Evolutionary conservation across 2,797 vertebrate species (phyloP).

Genomic region (Sebastes elongatus): DNA sequence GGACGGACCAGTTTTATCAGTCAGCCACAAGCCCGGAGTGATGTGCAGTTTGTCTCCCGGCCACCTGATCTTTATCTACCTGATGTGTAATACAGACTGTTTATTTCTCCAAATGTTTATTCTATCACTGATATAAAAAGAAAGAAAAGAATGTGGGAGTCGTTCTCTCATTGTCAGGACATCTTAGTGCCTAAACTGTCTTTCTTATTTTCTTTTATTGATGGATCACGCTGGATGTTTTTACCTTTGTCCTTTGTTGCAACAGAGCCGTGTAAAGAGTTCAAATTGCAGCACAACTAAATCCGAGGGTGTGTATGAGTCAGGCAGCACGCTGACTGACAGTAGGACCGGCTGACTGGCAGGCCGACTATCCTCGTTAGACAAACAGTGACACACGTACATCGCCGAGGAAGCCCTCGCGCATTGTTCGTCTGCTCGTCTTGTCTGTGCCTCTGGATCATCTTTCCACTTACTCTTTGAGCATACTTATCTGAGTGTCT

Average conservation of each 20-base stretch:
- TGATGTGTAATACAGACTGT: not conserved
- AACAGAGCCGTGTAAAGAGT: slow-evolving; percentile 4
- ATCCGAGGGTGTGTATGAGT: slow-evolving; percentile 31
- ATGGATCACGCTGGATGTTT: not conserved
- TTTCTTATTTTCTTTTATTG: not conserved
- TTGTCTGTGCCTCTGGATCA: not conserved
- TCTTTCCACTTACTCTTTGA: slow-evolving; percentile 11
- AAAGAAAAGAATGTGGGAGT: not conserved
- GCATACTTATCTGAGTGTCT: not conserved
- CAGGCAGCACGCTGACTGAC: slow-evolving; percentile 27
- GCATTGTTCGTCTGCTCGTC: not conserved
- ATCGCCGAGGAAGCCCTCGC: not conserved
- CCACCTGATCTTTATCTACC: slow-evolving; percentile 10
- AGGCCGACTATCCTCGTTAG: slow-evolving; percentile 27
- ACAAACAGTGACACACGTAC: slow-evolving; percentile 52
- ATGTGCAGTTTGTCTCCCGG: slow-evolving; percentile 17
- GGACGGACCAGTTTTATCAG: slow-evolving; percentile 73
- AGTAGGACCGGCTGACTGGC: slow-evolving; percentile 10
- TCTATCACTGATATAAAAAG: not conserved
- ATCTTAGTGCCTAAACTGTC: not conserved
- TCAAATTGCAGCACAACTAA: not conserved
- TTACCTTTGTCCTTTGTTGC: slow-evolving; percentile 20
- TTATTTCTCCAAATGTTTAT: not conserved
- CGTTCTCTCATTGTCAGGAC: not conserved
- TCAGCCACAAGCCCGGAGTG: slow-evolving; percentile 45